These are phyloP conservation scores for Lycia hirtaria DNA, from an alignment of 2,888 invertebrate species.

Conservation along the genomic window DNA sequence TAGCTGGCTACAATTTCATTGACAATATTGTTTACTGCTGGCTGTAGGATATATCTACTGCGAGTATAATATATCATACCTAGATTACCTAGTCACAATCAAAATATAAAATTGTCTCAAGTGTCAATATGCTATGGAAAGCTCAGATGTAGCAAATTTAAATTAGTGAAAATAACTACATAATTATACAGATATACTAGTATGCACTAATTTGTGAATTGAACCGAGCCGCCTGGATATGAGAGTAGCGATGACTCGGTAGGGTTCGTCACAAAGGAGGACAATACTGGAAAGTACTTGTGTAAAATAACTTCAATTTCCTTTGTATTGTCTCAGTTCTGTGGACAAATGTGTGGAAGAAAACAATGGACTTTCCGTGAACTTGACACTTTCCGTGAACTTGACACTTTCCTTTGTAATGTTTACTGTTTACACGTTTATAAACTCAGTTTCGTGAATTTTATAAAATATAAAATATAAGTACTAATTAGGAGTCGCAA, in stretches of 20 bases:
- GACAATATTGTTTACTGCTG: no score
- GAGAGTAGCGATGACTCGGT: slow-evolving; percentile 4
- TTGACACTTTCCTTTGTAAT: background rate
- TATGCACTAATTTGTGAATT: no score
- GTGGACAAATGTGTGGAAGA: background rate
- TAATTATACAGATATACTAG: no score
- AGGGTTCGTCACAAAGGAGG: background rate
- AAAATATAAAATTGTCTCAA: no score
- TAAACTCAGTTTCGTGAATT: background rate
- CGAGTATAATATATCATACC: no score
- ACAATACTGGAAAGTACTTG: slow-evolving; percentile 1
- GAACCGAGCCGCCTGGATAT: background rate
- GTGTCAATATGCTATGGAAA: no score
- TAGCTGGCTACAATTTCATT: no score
- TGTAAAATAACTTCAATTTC: background rate
- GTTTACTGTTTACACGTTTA: slow-evolving; percentile 1
- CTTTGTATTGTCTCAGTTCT: background rate
- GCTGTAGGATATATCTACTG: no score
- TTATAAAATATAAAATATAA: background rate
- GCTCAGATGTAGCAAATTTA: no score
- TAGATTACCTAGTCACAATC: no score
- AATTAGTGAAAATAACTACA: no score
- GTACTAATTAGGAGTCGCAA: no score
- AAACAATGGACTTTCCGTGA: background rate
- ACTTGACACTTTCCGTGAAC: background rate